Evolutionary conservation across 2,888 invertebrate genomes (phyloP).

Genomic region (Phyto melanocephala): DNA sequence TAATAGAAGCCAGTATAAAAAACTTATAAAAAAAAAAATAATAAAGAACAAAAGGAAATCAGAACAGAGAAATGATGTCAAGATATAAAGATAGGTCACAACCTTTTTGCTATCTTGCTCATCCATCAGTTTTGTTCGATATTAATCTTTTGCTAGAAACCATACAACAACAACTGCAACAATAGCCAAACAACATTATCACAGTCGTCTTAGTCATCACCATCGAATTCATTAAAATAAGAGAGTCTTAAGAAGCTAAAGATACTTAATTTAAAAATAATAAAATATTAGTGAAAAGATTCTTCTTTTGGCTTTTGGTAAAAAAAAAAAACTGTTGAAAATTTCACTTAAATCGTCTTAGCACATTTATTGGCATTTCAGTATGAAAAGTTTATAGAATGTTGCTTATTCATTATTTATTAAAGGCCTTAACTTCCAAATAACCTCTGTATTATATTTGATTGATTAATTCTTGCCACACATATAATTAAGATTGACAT

Average conservation of each 20-base stretch:
- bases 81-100: slow-evolving; percentile 77
- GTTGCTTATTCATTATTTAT: background rate
- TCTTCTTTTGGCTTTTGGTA: background rate
- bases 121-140: slow-evolving; percentile 15
- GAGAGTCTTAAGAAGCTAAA: slow-evolving; percentile 41
- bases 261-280: slow-evolving; percentile 57
- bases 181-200: slow-evolving; percentile 29
- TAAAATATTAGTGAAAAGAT: background rate
- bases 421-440: background rate
- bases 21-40: background rate
- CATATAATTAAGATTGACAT: too few relatives aligned
- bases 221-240: slow-evolving; percentile 17
- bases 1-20: slow-evolving; percentile 26
- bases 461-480: too few relatives aligned
- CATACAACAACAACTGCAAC: slow-evolving; percentile 10
- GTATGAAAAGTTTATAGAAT: background rate
- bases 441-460: too few relatives aligned
- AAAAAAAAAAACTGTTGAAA: slow-evolving; percentile 8
- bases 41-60: background rate
- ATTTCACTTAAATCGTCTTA: background rate
- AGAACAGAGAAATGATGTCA: slow-evolving; percentile 55
- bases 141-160: slow-evolving; percentile 35
- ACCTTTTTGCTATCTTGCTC: slow-evolving; percentile 60
- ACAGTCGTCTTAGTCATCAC: background rate
- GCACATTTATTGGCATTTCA: slow-evolving; percentile 12